phyloP scores from a whole-genome alignment of 1,140 invertebrate species.

The Drosophila serrata region DNA sequence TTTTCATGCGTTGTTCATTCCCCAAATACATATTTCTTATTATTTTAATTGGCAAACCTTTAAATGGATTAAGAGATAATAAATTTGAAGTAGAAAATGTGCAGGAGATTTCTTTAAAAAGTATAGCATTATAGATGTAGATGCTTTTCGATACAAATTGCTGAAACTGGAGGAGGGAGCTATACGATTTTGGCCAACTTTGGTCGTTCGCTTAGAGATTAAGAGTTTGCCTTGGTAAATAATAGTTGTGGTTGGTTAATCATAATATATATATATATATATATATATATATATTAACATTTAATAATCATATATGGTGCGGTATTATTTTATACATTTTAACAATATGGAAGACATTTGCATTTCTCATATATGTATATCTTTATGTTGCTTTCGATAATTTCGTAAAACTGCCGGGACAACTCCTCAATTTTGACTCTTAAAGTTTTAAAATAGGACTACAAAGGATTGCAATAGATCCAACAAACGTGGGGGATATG shows the following conservation, averaged over 20 bases:
- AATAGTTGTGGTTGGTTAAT: conserved; percentile 46
- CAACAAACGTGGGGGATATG: conserved; percentile 58
- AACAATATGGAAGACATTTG: conserved; percentile 84
- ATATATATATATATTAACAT: conserved; percentile 61
- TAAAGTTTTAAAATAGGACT: conserved; percentile 48
- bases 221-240: conserved; percentile 41
- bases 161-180: conserved; percentile 18
- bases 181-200: conserved; percentile 27
- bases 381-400: conserved; percentile 56
- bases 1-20: not conserved
- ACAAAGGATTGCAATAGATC: conserved; percentile 54
- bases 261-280: conserved; percentile 47
- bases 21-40: conserved; percentile 7
- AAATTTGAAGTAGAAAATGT: conserved; percentile 21
- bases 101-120: conserved; percentile 41
- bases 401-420: conserved; percentile 44
- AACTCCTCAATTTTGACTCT: conserved; percentile 33
- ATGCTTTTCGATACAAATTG: conserved; percentile 7
- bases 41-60: conserved; percentile 46
- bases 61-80: conserved; percentile 37
- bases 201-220: conserved; percentile 36
- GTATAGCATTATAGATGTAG: conserved; percentile 20
- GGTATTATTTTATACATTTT: conserved; percentile 67
- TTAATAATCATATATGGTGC: conserved; percentile 55
- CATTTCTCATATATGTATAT: too few relatives aligned